These are phyloP conservation scores for Euthynnus affinis DNA, from an alignment of 2,797 vertebrate species.

Conservation along the genomic window DNA sequence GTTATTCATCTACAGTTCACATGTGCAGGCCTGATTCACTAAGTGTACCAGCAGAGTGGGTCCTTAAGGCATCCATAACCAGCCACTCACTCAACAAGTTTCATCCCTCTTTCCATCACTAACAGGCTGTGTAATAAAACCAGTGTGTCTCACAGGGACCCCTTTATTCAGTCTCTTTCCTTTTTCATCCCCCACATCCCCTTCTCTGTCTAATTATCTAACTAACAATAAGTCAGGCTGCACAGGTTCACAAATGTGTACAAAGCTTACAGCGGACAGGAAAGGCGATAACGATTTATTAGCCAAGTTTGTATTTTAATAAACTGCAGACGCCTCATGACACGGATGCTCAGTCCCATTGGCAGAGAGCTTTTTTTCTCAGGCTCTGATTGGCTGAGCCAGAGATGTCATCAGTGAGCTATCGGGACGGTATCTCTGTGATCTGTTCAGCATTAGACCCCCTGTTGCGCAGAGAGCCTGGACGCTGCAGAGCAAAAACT, in stretches of 20 bases:
- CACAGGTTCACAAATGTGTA: conserved; percentile 65
- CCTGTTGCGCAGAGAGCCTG: conserved; percentile 61
- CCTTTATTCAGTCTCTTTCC: conserved; percentile 16
- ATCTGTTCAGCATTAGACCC: conserved; percentile 73
- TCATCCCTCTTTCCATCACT: conserved; percentile 61
- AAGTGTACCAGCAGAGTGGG: conserved; percentile 32
- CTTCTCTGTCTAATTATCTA: conserved; percentile 42
- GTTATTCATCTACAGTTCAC: conserved; percentile 71
- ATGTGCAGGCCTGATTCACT: conserved; percentile 58
- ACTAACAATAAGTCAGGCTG: conserved; percentile 42
- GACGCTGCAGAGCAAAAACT: conserved; percentile 65
- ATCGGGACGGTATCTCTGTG: conserved; percentile 59
- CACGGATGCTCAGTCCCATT: conserved; percentile 51
- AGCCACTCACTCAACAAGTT: conserved; percentile 54
- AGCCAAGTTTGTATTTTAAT: conserved; percentile 68
- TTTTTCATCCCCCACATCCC: conserved; percentile 5
- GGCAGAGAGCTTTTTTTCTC: conserved; percentile 42
- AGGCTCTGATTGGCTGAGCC: conserved; percentile 41
- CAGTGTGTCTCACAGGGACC: conserved; percentile 53
- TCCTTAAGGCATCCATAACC: conserved; percentile 65
- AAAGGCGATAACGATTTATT: conserved; percentile 71
- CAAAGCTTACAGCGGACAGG: conserved; percentile 48
- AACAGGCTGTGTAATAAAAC: conserved; percentile 71
- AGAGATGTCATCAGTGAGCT: conserved; percentile 68
- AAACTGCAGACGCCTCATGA: conserved; percentile 63